Evolutionary conservation across 2,888 invertebrate genomes (phyloP), one percentile per base, ranked within the genome.

Genomic region (Caenorhabditis sp.): DNA sequence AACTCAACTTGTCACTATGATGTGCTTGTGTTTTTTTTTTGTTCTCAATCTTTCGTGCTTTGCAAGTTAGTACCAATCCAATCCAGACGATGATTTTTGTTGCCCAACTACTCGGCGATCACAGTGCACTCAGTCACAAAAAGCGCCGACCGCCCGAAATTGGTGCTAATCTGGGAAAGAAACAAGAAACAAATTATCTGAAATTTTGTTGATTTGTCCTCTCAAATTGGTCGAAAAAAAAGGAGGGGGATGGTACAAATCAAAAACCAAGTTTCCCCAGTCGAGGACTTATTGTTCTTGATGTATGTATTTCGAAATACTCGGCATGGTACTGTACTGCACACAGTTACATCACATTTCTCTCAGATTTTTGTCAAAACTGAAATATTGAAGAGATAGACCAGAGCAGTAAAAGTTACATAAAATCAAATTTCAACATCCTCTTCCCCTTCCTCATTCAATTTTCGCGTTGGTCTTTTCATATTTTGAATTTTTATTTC

Each of bases 111-210:
- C 37, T 22, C 13, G 37, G 35, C 58, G 53, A 70, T 70, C 70
- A 70, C 32, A 24, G 50, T 61, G 60, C 51, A 40, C 53, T 24
- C 55, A 24, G 24, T 24, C 5, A 22, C 20, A 22, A 18, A 20
- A 35, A n/a, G 44, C 24, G 32, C 40, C 40, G 13, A 37, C 15
- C 13, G 40, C 11, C 5, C 11, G 13, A 50, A 58, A 72, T 72
- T 64, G 64, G 4, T 35, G 72, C 64, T 28, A 72, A 72, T 72
- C 64, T 64, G 60, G 32, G n/a, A 20, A 40, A 64, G 56, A 62
- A 62, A 64, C 55, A 72, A 72, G 64, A 56, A 62, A 70, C 69
- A 60, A 72, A 72, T 72, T 65, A 65, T 72, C 47, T 20, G 32
- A 65, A 65, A 72, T 72, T 64, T 32, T 47, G 32, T 32, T 32